phyloP scores from a whole-genome alignment of 2,888 invertebrate species.

The Ornithoptera alexandrae region DNA sequence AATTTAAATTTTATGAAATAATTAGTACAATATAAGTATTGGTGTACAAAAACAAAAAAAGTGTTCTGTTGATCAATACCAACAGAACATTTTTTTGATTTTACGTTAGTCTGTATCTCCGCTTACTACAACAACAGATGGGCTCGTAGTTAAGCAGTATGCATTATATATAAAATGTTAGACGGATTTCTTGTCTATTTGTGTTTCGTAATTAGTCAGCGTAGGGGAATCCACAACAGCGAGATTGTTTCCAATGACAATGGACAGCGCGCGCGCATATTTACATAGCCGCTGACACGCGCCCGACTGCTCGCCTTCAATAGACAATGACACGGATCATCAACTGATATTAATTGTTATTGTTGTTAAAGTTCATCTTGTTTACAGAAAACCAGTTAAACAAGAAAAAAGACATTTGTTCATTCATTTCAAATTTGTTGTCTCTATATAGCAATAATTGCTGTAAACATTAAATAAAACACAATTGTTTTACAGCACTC shows the following conservation, averaged over 20 bases:
- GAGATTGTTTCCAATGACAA: conserved; percentile 65
- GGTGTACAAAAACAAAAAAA: neutral
- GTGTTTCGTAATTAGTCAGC: conserved; percentile 51
- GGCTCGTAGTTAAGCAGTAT: too few relatives aligned
- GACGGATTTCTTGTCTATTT: conserved; percentile 15
- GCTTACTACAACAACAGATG: too few relatives aligned
- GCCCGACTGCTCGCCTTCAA: conserved; percentile 57
- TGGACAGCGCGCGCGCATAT: conserved; percentile 43
- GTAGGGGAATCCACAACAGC: conserved; percentile 64
- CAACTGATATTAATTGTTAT: conserved; percentile 26
- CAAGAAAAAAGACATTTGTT: conserved; percentile 28
- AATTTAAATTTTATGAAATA: neutral
- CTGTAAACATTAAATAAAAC: neutral
- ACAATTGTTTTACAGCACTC: neutral
- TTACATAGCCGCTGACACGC: conserved; percentile 50
- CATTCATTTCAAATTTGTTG: conserved; percentile 12
- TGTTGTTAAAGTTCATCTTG: conserved; percentile 22
- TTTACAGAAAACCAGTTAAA: conserved; percentile 28
- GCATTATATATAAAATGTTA: neutral
- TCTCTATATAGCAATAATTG: neutral
- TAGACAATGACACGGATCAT: conserved; percentile 57
- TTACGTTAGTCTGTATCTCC: too few relatives aligned
- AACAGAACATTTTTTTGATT: too few relatives aligned
- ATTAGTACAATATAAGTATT: neutral
- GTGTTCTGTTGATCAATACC: neutral